Percentiles rank a stretch among this genome's conserved stretches.
These are phyloP conservation scores for Carterocephalus palaemon DNA, from an alignment of 2,888 invertebrate genomes.

Conservation along the genomic window DNA sequence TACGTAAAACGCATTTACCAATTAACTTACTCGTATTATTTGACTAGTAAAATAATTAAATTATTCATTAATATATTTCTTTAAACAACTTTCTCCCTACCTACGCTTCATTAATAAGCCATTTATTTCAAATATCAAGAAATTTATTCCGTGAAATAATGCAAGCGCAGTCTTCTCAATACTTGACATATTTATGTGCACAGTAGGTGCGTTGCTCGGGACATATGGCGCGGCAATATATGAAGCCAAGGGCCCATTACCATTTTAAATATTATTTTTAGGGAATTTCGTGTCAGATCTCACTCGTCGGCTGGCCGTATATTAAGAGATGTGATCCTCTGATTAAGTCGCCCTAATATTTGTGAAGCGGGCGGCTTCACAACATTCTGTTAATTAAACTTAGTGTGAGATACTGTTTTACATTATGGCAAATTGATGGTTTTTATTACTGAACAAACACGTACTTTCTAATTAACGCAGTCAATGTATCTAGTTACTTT, in stretches of 20 bases:
- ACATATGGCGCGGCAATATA: constrained; percentile 78
- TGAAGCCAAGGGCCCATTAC: constrained; percentile 75
- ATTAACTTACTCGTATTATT: too few relatives aligned
- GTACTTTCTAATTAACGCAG: constrained; percentile 5
- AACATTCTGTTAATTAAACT: constrained; percentile 71
- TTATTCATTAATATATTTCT: too few relatives aligned
- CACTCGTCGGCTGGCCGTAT: constrained; percentile 73
- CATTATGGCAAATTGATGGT: constrained; percentile 23
- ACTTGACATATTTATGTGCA: constrained; percentile 78
- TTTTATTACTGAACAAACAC: constrained; percentile 13
- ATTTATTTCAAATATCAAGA: constrained; percentile 50
- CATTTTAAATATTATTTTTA: constrained; percentile 80
- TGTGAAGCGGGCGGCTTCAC: constrained; percentile 53
- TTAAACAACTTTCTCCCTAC: too few relatives aligned
- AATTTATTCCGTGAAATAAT: constrained; percentile 46
- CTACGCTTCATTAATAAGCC: background rate
- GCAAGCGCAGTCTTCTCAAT: constrained; percentile 65
- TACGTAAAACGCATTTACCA: too few relatives aligned
- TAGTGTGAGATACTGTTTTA: constrained; percentile 36
- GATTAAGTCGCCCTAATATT: constrained; percentile 72
- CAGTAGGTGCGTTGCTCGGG: constrained; percentile 72
- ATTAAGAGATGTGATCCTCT: constrained; percentile 77
- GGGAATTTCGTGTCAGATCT: constrained; percentile 79
- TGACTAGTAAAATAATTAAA: too few relatives aligned
- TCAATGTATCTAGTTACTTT: too few relatives aligned